phyloP scores from a whole-genome alignment of 1,140 invertebrate species.

The Chrysomallon squamiferum region DNA sequence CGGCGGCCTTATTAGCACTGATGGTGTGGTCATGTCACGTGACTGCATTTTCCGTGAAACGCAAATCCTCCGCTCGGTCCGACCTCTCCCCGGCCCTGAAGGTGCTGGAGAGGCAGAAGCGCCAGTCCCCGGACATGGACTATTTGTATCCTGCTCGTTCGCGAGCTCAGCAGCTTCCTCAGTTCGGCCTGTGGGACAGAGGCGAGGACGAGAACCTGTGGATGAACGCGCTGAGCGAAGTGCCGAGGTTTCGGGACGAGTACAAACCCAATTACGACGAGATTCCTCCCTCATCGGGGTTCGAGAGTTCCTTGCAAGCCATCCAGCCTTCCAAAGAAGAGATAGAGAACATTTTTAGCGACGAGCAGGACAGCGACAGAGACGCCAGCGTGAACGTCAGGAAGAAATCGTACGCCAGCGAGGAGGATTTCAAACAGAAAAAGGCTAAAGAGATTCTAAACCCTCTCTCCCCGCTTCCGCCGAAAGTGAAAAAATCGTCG shows the following conservation, averaged over 20 bases:
- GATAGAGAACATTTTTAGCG: slow-evolving; percentile 9
- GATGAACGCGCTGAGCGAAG: not conserved
- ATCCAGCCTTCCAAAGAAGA: slow-evolving; percentile 3
- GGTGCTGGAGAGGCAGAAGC: slow-evolving; percentile 19
- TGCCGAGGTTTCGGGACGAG: not conserved
- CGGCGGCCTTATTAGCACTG: slow-evolving; percentile 2
- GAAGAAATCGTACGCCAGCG: not conserved
- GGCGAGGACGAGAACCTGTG: not conserved
- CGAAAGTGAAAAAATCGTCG: not conserved
- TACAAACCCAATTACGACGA: not conserved
- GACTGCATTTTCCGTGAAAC: slow-evolving; percentile 14
- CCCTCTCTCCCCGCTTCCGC: not conserved
- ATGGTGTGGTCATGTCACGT: slow-evolving; percentile 10
- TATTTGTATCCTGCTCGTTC: not conserved
- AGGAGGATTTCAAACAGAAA: not conserved
- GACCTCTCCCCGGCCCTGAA: slow-evolving; percentile 18
- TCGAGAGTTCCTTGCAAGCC: not conserved
- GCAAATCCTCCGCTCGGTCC: slow-evolving; percentile 3
- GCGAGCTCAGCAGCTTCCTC: not conserved
- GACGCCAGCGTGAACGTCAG: not conserved
- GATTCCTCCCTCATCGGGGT: not conserved
- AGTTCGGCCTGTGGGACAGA: slow-evolving; percentile 19
- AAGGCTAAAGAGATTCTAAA: not conserved
- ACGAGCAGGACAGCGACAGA: not conserved
- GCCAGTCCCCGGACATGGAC: slow-evolving; percentile 8